Percentiles rank a stretch among this genome's conserved stretches.
These are phyloP conservation scores for Emys orbicularis DNA, from an alignment of 2,797 vertebrate genomes.

Conservation along the genomic window DNA sequence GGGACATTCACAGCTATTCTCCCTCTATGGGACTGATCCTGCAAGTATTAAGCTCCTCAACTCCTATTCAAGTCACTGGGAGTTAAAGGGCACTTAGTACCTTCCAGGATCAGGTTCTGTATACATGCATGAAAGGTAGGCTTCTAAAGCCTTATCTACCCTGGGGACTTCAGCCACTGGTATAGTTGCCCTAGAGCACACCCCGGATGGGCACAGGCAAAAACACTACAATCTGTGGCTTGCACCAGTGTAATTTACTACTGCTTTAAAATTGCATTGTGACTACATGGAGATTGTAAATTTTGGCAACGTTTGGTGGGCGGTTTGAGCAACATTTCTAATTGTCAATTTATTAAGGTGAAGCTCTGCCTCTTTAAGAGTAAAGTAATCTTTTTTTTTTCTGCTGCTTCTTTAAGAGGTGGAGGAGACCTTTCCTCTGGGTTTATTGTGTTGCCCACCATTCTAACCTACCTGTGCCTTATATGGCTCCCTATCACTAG, in stretches of 20 bases:
- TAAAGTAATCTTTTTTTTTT: too few relatives aligned
- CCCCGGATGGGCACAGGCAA: neutral
- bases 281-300: neutral
- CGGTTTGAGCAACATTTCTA: neutral
- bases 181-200: neutral
- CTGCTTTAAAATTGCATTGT: neutral
- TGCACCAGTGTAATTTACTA: rapidly evolving
- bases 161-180: neutral
- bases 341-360: neutral
- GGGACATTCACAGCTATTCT: neutral
- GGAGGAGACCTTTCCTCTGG: neutral
- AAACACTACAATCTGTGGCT: neutral
- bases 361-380: neutral
- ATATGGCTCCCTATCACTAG: neutral
- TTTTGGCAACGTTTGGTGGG: neutral
- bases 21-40: neutral
- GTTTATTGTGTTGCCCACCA: neutral
- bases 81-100: neutral
- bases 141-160: neutral
- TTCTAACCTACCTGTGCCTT: neutral
- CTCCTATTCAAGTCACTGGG: rapidly evolving
- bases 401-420: neutral
- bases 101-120: neutral
- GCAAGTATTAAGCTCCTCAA: rapidly evolving
- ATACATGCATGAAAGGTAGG: neutral